phyloP scores from a whole-genome alignment of 2,797 vertebrate genomes.

The Ceryle rudis region DNA sequence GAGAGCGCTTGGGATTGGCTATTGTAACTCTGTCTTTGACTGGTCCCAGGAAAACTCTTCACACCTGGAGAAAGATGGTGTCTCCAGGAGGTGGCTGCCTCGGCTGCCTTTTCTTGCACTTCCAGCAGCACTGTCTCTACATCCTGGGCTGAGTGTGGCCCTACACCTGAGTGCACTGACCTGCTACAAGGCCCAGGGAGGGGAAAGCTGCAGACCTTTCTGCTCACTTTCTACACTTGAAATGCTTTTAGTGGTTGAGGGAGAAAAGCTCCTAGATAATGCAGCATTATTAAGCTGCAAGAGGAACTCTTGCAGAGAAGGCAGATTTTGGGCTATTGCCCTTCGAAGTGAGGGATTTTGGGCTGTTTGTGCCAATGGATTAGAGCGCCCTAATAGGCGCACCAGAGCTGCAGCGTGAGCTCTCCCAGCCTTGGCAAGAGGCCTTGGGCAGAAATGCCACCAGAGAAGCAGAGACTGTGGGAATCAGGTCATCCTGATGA shows the following conservation, averaged over 20 bases:
- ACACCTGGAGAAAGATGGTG: rapidly evolving
- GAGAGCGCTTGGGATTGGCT: background rate
- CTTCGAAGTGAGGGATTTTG: background rate
- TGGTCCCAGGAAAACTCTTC: background rate
- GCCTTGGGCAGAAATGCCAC: background rate
- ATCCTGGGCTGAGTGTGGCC: rapidly evolving
- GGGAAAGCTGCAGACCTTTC: background rate
- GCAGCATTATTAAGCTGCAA: background rate
- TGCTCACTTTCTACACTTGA: background rate
- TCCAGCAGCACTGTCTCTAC: background rate
- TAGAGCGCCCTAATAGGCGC: background rate
- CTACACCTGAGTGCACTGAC: rapidly evolving
- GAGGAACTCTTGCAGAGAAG: background rate
- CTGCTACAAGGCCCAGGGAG: background rate
- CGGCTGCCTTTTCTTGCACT: background rate
- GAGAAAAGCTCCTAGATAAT: background rate
- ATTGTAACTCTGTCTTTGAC: background rate
- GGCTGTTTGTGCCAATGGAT: background rate
- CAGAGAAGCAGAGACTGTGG: background rate
- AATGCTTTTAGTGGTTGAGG: background rate
- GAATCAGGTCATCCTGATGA: constrained; percentile 32
- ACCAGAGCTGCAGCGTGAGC: background rate
- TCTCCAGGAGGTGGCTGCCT: background rate
- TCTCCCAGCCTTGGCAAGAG: background rate
- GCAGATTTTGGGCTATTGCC: background rate